Percentiles rank a stretch among this genome's conserved stretches.
These are phyloP conservation scores for Tragelaphus buxtoni DNA, from an alignment of 2,113 vertebrate genomes.

Conservation along the genomic window DNA sequence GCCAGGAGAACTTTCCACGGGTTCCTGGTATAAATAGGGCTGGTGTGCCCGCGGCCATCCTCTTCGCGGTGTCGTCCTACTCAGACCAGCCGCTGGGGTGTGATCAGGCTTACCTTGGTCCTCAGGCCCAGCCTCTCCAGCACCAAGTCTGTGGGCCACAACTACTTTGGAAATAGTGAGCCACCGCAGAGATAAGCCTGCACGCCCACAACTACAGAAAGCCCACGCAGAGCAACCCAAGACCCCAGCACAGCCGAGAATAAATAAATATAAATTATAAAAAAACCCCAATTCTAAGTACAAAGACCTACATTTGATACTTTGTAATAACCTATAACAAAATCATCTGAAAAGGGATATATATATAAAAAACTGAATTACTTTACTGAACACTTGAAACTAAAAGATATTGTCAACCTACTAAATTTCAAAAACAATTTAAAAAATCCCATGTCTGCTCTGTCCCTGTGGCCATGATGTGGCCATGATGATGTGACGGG, in stretches of 20 bases:
- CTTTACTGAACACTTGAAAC: not conserved
- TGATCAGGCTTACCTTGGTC: not conserved
- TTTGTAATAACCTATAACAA: not conserved
- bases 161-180: not conserved
- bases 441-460: not conserved
- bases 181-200: not conserved
- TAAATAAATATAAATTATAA: not conserved
- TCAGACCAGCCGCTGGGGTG: not conserved
- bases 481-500: not conserved
- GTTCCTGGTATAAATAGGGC: not conserved
- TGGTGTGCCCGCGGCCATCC: too few species aligned
- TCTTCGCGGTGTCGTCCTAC: rapidly evolving
- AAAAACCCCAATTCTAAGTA: not conserved
- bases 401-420: not conserved
- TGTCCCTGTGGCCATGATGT: not conserved
- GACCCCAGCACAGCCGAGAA: not conserved
- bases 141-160: not conserved
- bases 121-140: not conserved
- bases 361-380: not conserved
- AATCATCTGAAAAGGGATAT: not conserved
- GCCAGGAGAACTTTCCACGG: not conserved
- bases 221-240: not conserved
- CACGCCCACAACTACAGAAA: not conserved
- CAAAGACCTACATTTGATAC: not conserved
- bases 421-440: not conserved